These are phyloP conservation scores for Lepas anatifera DNA, from an alignment of 2,888 invertebrate species.

Conservation along the genomic window DNA sequence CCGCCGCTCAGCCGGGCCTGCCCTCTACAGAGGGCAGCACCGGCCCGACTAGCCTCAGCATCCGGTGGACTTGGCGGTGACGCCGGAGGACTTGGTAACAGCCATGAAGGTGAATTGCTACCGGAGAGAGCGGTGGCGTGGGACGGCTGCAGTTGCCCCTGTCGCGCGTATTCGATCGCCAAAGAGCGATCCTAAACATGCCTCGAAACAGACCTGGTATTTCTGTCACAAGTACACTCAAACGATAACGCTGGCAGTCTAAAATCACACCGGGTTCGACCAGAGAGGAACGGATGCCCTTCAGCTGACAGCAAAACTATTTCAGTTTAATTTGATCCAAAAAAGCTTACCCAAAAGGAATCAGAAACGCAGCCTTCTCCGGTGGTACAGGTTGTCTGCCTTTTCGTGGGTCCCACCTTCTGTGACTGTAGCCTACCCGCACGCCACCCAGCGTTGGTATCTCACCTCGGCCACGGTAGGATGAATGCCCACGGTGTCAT, in stretches of 20 bases:
- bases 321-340: no score
- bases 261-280: neutral
- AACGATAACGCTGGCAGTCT: neutral
- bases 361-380: no score
- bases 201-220: neutral
- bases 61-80: constrained; percentile 74
- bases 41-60: constrained; percentile 71
- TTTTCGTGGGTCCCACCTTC: no score
- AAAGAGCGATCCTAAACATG: no score
- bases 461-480: constrained; percentile 46
- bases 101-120: constrained; percentile 68
- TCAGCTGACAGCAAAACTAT: no score
- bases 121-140: constrained; percentile 21
- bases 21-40: neutral
- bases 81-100: constrained; percentile 82
- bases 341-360: neutral
- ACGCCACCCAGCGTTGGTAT: no score
- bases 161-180: neutral
- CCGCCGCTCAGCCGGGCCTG: neutral
- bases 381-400: no score
- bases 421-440: neutral
- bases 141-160: neutral
- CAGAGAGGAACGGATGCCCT: no score
- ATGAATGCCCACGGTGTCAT: constrained; percentile 46
- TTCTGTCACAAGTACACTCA: neutral